Evolutionary conservation across 1,140 invertebrate genomes (phyloP), one percentile per base, ranked within the genome.

Genomic region (Drosophila jambulina): DNA sequence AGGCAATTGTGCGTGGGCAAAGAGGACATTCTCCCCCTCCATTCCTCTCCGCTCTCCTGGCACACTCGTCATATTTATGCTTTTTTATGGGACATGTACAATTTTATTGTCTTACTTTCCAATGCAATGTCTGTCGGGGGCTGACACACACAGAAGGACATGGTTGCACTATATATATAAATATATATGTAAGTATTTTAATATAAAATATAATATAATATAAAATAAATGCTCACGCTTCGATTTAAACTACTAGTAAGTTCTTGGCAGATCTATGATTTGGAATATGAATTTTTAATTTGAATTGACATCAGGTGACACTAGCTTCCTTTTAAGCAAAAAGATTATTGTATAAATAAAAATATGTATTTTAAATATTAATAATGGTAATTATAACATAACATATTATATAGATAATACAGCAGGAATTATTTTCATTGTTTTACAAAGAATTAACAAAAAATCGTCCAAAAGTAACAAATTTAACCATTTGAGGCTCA

Each of bases 71-170:
- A 88, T 88, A 80, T 88, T 87, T 77, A 83, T 83, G 68, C 48
- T 69, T 69, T 87, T 88, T 88, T 88, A 80, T 83, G 76, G 84
- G 60, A 60, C 80, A 83, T 87, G 83, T 87, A 88, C 67, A 87
- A 42, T 80, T 87, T 87, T 87, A 87, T 87, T 87, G 83, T 87
- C 74, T 87, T 80, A 67, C 80, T 77, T 88, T 87, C 80, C 71
- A 87, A 86, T 54, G 48, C 67, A 67, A 63, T 68, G 58, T 48
- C 64, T 68, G 64, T 34, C n/a, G 57, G 42, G 23, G 54, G n/a
- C 56, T 36, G 23, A 7, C 38, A 34, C 36, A 45, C 29, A 64
- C 61, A 56, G 19, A 63, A n/a, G n/a, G 3, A 25, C 7, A 9
- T 48, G 15, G 15, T n/a, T 48, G 27, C 10, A n/a, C 21, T 17